Evolutionary conservation across 2,113 vertebrate species (phyloP), one percentile per base, ranked within the genome.

Genomic region (Halcyon senegalensis): DNA sequence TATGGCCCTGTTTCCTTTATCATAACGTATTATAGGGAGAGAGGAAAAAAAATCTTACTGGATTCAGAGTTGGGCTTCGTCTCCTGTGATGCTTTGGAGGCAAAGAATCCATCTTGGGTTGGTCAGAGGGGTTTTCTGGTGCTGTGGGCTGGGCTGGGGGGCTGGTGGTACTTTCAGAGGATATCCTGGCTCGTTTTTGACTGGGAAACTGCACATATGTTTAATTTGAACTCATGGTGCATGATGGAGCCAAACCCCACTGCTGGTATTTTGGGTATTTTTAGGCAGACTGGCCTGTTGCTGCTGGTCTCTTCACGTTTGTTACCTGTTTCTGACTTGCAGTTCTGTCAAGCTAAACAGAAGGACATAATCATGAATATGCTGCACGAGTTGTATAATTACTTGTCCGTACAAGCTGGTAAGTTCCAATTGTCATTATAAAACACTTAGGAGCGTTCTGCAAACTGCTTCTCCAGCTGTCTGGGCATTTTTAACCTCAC

Each of bases 371-470:
- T 97, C 75, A 95, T 98, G 94, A 96, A 96, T 2, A 16, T 98
- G 89, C 96, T 98, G 91, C 97, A 98, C 0, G 98, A 98, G 81
- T 76, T 98, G 27, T 98, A 98, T 96, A 98, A 86, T 90, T 98
- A 98, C 97, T 96, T 98, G 95, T 98, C 98, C 7, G 7, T 98
- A 91, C 98, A 98, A 93, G 98, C 98, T 5, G 98, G 98, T 98
- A 86, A 98, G 98, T 98, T 83, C 64, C 82, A 31, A 19, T 60
- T 77, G 60, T 72, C 43, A 2, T 51, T 58, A 58, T 19, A 66
- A 76, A 35, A 5, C 56, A 27, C 81, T 91, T 44, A 10, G 0
- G 33, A 56, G 56, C 70, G 3, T 76, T 68, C 87, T 55, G 73
- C 72, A n/a, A 75, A 56, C 63, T 80, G 82, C 83, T 39, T 87